Conservation (phyloP, 2,797 vertebrate genomes). For the Orestias chungarensis region DNA sequence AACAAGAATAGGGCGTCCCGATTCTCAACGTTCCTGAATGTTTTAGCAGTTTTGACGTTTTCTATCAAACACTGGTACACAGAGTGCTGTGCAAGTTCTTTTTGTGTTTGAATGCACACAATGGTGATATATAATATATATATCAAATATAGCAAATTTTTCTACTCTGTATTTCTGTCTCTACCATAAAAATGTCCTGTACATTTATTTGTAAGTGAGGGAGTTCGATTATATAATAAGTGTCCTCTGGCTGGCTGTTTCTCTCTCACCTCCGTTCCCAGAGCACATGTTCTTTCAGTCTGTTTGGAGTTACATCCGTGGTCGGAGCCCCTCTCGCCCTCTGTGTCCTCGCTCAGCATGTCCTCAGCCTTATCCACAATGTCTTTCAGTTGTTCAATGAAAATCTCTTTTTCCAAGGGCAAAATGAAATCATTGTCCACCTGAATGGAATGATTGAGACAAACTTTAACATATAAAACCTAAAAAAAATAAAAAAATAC, state of each 20-base stretch:
- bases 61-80: too few species aligned
- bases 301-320: slow-evolving; percentile 85
- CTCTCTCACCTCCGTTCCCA: slow-evolving; percentile 73
- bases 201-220: not conserved
- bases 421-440: slow-evolving; percentile 98
- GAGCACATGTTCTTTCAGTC: slow-evolving; percentile 62
- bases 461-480: not conserved
- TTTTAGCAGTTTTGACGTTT: too few species aligned
- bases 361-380: slow-evolving; percentile 98
- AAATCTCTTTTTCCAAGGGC: slow-evolving; percentile 91
- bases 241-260: slow-evolving; percentile 13
- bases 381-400: slow-evolving; percentile 98
- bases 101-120: too few species aligned
- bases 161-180: not conserved
- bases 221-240: not conserved
- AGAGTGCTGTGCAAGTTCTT: too few species aligned
- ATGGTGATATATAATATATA: too few species aligned
- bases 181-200: not conserved
- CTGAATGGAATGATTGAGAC: slow-evolving; percentile 65
- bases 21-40: too few species aligned
- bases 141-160: not conserved
- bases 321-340: slow-evolving; percentile 87
- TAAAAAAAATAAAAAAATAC: slow-evolving; percentile 2
- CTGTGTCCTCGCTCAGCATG: slow-evolving; percentile 93
- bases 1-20: too few species aligned